These are phyloP conservation scores for Podiceps cristatus DNA, from an alignment of 2,113 vertebrate species.

Conservation along the genomic window DNA sequence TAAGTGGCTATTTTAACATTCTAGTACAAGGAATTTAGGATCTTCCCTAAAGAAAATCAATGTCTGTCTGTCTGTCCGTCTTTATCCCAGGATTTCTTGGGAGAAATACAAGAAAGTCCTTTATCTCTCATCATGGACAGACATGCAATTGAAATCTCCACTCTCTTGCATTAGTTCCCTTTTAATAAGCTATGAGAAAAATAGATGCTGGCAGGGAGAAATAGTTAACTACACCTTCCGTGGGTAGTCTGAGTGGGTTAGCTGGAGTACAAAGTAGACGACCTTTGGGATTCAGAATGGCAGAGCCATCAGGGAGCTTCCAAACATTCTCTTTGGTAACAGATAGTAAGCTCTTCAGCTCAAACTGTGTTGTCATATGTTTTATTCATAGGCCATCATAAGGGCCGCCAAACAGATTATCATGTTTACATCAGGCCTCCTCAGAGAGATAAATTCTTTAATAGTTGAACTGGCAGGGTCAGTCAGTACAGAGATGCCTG, in stretches of 20 bases:
- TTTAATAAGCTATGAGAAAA: constrained; percentile 76
- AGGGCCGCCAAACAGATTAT: constrained; percentile 89
- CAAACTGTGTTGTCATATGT: constrained; percentile 83
- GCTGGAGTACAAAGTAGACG: constrained; percentile 54
- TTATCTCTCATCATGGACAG: neutral
- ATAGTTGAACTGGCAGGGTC: constrained; percentile 83
- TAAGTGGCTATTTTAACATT: neutral
- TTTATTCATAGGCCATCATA: constrained; percentile 87
- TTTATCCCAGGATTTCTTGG: neutral
- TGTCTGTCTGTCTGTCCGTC: no score
- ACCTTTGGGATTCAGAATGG: constrained; percentile 77
- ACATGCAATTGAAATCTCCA: neutral
- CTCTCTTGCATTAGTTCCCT: constrained; percentile 55
- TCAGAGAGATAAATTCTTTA: constrained; percentile 90
- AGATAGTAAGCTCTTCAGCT: constrained; percentile 84
- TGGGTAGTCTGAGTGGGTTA: constrained; percentile 41
- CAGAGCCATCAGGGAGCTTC: constrained; percentile 68
- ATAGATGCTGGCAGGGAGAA: constrained; percentile 73
- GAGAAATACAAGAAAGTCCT: neutral
- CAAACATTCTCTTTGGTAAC: constrained; percentile 79
- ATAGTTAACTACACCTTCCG: constrained; percentile 69
- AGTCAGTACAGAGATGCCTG: constrained; percentile 74
- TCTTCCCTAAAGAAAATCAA: neutral
- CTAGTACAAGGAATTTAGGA: neutral
- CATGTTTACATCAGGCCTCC: constrained; percentile 88